Conservation (phyloP, 2,113 vertebrate species). For the Mystacornis crossleyi region DNA sequence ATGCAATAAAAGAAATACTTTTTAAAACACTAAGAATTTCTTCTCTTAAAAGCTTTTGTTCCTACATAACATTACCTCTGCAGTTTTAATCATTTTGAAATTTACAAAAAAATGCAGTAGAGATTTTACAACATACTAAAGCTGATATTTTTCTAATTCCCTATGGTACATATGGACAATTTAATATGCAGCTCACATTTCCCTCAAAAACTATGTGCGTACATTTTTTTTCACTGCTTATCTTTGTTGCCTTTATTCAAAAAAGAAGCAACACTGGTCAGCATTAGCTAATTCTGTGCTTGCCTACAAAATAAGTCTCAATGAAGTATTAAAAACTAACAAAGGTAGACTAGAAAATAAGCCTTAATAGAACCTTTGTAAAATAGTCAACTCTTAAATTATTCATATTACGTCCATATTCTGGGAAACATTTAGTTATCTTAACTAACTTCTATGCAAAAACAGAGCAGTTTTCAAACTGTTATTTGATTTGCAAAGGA, state of each 20-base stretch:
- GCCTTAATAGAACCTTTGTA: constrained; percentile 29
- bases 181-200: neutral
- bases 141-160: neutral
- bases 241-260: neutral
- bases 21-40: neutral
- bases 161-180: neutral
- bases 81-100: neutral
- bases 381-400: constrained; percentile 67
- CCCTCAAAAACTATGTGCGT: neutral
- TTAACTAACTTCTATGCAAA: constrained; percentile 46
- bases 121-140: neutral
- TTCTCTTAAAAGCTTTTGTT: neutral
- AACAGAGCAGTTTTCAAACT: constrained; percentile 64
- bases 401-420: constrained; percentile 53
- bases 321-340: neutral
- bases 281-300: neutral
- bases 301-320: neutral
- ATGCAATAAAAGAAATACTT: neutral
- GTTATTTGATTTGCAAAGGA: constrained; percentile 49
- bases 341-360: neutral
- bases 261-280: neutral
- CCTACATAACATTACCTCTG: neutral
- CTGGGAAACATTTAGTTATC: constrained; percentile 27
- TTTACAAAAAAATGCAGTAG: neutral
- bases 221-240: neutral